These are phyloP conservation scores for Stegana nigrithorax DNA, from an alignment of 2,888 invertebrate genomes.

Conservation along the genomic window DNA sequence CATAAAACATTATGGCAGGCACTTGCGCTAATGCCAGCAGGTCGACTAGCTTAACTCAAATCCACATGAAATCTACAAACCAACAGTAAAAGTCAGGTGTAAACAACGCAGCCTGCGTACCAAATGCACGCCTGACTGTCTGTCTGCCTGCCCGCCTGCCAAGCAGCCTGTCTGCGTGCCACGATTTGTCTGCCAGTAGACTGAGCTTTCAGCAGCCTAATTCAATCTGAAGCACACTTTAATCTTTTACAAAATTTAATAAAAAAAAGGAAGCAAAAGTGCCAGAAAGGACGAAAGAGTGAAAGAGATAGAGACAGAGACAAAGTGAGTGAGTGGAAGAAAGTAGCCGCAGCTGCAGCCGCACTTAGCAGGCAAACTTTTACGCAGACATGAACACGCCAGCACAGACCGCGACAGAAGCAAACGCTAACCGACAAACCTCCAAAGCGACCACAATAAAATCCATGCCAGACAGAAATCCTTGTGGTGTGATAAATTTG, in stretches of 20 bases:
- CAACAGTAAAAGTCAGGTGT: not conserved
- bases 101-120: not conserved
- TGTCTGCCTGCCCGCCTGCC: slow-evolving; percentile 24
- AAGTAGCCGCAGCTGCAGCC: not conserved
- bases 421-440: not conserved
- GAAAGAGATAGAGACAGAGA: too few species aligned
- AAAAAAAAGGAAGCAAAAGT: not conserved
- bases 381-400: not conserved
- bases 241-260: slow-evolving; percentile 16
- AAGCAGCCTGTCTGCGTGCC: not conserved
- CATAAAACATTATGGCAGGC: too few species aligned
- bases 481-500: too few species aligned
- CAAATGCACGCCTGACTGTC: too few species aligned
- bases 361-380: not conserved
- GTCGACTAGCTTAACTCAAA: not conserved
- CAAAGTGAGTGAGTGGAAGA: too few species aligned
- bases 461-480: not conserved
- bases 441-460: not conserved
- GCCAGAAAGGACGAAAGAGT: not conserved
- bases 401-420: not conserved
- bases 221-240: slow-evolving; percentile 15
- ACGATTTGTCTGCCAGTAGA: not conserved
- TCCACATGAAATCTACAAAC: not conserved
- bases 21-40: too few species aligned
- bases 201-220: slow-evolving; percentile 8